Evolutionary conservation across 2,888 invertebrate species (phyloP).

Genomic region (Pyrocoelia pectoralis): DNA sequence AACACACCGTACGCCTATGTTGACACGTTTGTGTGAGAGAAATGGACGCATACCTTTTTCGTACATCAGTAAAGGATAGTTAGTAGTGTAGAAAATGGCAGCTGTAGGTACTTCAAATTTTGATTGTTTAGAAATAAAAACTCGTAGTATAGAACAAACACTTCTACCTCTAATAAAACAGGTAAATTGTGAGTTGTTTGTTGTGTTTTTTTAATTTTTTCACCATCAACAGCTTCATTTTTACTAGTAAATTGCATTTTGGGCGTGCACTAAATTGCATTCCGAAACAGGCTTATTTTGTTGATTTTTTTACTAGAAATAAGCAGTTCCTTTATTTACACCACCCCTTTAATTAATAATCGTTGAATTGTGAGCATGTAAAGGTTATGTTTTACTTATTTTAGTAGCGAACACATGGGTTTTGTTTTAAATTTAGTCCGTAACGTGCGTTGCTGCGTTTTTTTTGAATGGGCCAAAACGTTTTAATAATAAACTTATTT

Average conservation of each 20-base stretch:
- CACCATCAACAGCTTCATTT: neutral
- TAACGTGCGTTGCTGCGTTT: neutral
- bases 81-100: slow-evolving; percentile 64
- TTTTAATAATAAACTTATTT: neutral
- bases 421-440: slow-evolving; percentile 12
- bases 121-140: slow-evolving; percentile 83
- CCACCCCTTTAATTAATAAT: neutral
- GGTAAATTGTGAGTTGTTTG: slow-evolving; percentile 64
- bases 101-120: slow-evolving; percentile 66
- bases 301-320: neutral
- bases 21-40: neutral
- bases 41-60: neutral
- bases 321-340: neutral
- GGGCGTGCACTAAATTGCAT: slow-evolving; percentile 24
- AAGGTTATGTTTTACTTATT: slow-evolving; percentile 24
- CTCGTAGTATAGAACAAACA: slow-evolving; percentile 93
- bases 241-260: neutral
- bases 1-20: slow-evolving; percentile 12
- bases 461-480: neutral
- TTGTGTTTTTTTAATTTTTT: slow-evolving; percentile 12
- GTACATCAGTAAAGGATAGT: slow-evolving; percentile 35
- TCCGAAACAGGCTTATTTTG: neutral
- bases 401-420: slow-evolving; percentile 17
- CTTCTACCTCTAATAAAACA: slow-evolving; percentile 93
- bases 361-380: neutral